Base-by-base conservation (phyloP, 2,888 invertebrate species). In the Brachynemurus nebulosus region DNA sequence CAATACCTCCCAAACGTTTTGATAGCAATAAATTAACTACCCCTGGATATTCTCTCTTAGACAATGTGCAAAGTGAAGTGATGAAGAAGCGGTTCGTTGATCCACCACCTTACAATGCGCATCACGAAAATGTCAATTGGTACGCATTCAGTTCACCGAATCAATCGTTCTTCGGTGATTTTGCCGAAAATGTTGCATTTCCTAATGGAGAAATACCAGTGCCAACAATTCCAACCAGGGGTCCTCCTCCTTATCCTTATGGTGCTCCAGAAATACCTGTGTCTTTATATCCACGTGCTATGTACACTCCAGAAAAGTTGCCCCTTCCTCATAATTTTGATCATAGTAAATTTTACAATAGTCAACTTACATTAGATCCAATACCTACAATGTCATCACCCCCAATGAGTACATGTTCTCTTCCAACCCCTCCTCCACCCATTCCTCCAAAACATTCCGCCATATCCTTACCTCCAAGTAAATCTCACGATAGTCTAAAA, bases 101-200 rank as follows among this genome's bases (percentile, higher is more conserved):
- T n/a, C 80, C 78, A n/a, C 79, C 80, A 5, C 79, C 80, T 1
- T 80, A 80, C 52, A 77, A 76, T 55, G 76, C 71, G 21, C 67
- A 75, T 39, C 76, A 78, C 52, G 70, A 74, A 54, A 79, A 37
- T 18, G 12, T 37, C n/a, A 37, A 20, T 18, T 37, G 37, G 37
- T 37, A 19, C 20, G 12, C 37, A 4, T 57, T 66, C 48, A 64
- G 64, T 0, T 63, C 64, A 1, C 61, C 61, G 3, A 50, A 61
- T 37, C 37, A 37, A 12, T 37, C 37, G n/a, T 37, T 37, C 12
- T 19, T 37, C 18, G 14, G 52, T 27, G 58, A 60, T 48, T 59
- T 56, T 47, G 59, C 62, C 39, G 59, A 61, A 42, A 47, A 50
- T 38, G 9, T 38, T 8, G 43, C 44, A 27, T 50, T 42, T 39